These are phyloP conservation scores for Astyanax mexicanus DNA, from an alignment of 2,797 vertebrate genomes.

Conservation along the genomic window DNA sequence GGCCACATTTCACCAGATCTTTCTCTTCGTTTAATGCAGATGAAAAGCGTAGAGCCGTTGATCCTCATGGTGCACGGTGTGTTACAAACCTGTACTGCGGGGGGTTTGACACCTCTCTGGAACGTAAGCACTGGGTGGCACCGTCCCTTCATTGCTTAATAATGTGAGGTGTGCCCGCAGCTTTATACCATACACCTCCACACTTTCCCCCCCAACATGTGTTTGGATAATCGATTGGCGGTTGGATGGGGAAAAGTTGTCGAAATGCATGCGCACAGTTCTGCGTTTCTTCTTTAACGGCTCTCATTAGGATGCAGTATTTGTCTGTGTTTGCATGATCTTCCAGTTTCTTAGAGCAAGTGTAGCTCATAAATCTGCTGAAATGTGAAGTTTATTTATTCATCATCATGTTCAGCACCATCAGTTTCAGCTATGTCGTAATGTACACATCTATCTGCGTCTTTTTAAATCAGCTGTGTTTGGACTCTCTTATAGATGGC, in stretches of 20 bases:
- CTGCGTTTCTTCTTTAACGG: neutral
- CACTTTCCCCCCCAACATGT: constrained; percentile 10
- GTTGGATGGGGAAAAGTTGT: neutral
- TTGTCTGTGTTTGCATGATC: constrained; percentile 39
- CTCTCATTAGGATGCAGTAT: constrained; percentile 13
- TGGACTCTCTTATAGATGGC: constrained; percentile 78
- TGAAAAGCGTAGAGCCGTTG: constrained; percentile 97
- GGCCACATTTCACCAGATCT: constrained; percentile 7
- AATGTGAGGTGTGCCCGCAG: constrained; percentile 34
- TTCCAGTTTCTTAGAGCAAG: constrained; percentile 21
- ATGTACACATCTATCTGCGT: neutral
- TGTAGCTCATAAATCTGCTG: constrained; percentile 23
- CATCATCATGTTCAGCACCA: neutral
- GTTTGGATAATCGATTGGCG: constrained; percentile 26
- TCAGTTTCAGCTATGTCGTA: too few species aligned
- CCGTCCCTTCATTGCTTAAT: constrained; percentile 73
- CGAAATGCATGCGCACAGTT: constrained; percentile 14
- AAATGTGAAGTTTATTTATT: neutral
- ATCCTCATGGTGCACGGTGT: constrained; percentile 98
- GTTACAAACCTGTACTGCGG: constrained; percentile 96
- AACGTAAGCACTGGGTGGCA: constrained; percentile 88
- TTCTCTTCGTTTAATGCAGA: constrained; percentile 93
- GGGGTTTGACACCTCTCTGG: constrained; percentile 90
- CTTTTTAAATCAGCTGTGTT: neutral
- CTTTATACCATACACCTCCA: constrained; percentile 35